Evolutionary conservation across 1,140 invertebrate genomes (phyloP).

Genomic region (Drosophila lowei): DNA sequence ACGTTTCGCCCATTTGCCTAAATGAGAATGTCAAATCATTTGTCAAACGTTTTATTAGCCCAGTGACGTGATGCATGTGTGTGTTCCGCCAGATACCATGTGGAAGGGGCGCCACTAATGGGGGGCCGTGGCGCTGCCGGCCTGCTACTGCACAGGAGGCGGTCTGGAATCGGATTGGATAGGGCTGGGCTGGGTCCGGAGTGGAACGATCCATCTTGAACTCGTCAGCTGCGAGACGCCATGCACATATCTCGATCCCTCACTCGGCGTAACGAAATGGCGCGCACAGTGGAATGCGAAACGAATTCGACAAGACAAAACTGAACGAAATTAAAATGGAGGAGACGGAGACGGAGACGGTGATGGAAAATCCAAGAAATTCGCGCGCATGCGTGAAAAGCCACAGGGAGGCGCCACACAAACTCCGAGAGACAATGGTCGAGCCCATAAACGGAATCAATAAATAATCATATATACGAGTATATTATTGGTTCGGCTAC

Average conservation of each 20-base stretch:
- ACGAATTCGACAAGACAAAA: constrained; percentile 47
- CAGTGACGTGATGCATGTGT: constrained; percentile 35
- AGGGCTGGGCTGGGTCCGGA: constrained; percentile 8
- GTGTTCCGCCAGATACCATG: constrained; percentile 1
- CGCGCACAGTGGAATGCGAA: constrained; percentile 69
- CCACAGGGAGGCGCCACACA: constrained; percentile 63
- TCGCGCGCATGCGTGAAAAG: constrained; percentile 72
- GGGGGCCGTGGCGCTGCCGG: constrained; percentile 1
- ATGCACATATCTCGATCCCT: constrained; percentile 31
- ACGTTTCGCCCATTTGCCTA: constrained; percentile 55
- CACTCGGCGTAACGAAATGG: constrained; percentile 65
- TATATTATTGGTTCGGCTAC: constrained; percentile 41
- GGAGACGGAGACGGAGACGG: neutral
- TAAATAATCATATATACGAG: constrained; percentile 36
- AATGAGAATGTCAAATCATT: constrained; percentile 78
- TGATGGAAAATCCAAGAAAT: neutral
- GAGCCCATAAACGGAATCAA: constrained; percentile 60
- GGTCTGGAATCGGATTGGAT: constrained; percentile 30
- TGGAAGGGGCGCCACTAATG: constrained; percentile 20
- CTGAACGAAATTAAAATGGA: constrained; percentile 2
- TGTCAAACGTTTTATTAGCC: constrained; percentile 74
- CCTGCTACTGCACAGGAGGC: constrained; percentile 35
- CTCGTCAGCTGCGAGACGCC: constrained; percentile 42
- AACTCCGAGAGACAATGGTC: constrained; percentile 35
- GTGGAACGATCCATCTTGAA: constrained; percentile 64